Base-by-base conservation (phyloP, 2,113 vertebrate species). In the Chlamydotis undulata region DNA sequence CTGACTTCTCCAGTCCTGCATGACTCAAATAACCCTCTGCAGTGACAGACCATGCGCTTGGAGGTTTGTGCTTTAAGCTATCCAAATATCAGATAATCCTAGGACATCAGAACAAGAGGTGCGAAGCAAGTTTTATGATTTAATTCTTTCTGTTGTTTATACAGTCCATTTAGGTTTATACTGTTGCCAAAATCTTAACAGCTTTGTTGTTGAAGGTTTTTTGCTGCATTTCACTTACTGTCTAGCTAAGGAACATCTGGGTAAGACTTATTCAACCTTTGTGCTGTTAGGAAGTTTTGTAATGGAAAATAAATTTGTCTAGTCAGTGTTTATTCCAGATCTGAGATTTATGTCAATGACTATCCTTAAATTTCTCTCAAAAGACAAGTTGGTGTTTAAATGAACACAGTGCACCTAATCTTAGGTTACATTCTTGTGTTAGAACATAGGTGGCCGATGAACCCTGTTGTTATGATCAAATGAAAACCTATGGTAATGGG, bases 81-180 rank as follows among this genome's bases (percentile, higher is more conserved):
- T 90, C 65, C 61, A 94, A 94, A 73, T 92, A 90, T 85, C 81
- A 88, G 43, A 92, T 96, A 95, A 96, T 89, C 73, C 85, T 93
- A 88, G 69, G 83, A 80, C 76, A 90, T 94, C 52, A 84, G 73
- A 91, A 84, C 45, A 84, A 92, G 83, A 89, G 87, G 74, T 95
- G 80, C 71, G 82, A 83, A 88, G 75, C 70, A 93, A 65, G 71
- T 82, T 94, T 91, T 94, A 70, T 45, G 35, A 43, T 82, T 88
- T 91, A 81, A 57, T 91, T 90, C 14, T 69, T 88, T 92, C 53
- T 74, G 24, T 83, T 90, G 76, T 63, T 96, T 79, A 69, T 35
- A 35, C 23, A 70, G 64, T 90, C 52, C 31, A 50, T 83, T 94
- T 87, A 63, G 73, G 15, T 57, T 95, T 90, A 77, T 57, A 50